These are phyloP conservation scores for Tachysurus fulvidraco DNA, from an alignment of 2,113 vertebrate genomes.

Conservation along the genomic window DNA sequence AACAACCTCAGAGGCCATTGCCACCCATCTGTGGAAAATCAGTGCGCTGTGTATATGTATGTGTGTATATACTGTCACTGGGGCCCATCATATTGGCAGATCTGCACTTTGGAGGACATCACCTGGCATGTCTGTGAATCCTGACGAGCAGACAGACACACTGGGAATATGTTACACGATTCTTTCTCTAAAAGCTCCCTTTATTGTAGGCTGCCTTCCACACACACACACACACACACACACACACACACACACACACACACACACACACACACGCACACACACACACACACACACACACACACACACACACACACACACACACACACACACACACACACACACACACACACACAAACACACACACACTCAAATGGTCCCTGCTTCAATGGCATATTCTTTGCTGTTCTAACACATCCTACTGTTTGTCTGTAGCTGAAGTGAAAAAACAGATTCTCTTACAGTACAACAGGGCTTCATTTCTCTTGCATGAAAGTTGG, in stretches of 20 bases:
- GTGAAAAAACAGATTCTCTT: constrained; percentile 62
- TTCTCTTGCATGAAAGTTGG: constrained; percentile 71
- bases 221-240: constrained; percentile 24
- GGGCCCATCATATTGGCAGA: constrained; percentile 50
- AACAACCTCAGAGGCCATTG: constrained; percentile 49
- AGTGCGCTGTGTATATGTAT: constrained; percentile 40
- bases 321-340: too few species aligned
- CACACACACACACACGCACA: constrained; percentile 37
- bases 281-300: constrained; percentile 17
- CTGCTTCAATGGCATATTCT: constrained; percentile 35
- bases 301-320: constrained; percentile 38
- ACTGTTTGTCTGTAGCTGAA: constrained; percentile 58
- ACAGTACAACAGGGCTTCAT: constrained; percentile 64
- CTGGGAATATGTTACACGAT: constrained; percentile 54
- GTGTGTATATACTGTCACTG: constrained; percentile 49
- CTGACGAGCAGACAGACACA: constrained; percentile 57
- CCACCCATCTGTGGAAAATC: constrained; percentile 54
- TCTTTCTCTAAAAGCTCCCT: constrained; percentile 53
- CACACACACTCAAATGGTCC: constrained; percentile 28
- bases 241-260: constrained; percentile 34
- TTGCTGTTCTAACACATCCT: constrained; percentile 51
- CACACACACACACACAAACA: too few species aligned
- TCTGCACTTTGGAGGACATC: constrained; percentile 55
- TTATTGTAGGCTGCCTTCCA: constrained; percentile 40
- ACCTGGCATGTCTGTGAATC: constrained; percentile 53